Conservation (phyloP, 2,888 invertebrate species). For the Erebia aethiops region DNA sequence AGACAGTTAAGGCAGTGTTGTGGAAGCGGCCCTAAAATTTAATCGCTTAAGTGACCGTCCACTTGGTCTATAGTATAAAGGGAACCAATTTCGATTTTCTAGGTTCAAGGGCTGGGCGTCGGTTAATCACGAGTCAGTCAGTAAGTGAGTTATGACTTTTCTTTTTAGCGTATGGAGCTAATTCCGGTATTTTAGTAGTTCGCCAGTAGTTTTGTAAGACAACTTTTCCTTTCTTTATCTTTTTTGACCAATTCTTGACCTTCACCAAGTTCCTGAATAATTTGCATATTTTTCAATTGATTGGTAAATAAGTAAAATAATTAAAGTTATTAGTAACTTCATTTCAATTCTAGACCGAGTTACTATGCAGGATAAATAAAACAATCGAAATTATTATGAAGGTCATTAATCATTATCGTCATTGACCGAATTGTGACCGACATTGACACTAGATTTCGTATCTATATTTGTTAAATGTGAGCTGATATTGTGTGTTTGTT, state of each 20-base stretch:
- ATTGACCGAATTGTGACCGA: slow-evolving; percentile 28
- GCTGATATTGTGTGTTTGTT: slow-evolving; percentile 41
- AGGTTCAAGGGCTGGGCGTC: too few relatives aligned
- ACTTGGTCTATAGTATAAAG: too few relatives aligned
- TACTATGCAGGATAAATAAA: slow-evolving; percentile 17
- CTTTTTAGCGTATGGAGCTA: too few relatives aligned
- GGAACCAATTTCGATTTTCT: too few relatives aligned
- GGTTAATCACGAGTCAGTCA: too few relatives aligned
- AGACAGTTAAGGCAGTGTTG: too few relatives aligned
- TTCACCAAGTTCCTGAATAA: background rate
- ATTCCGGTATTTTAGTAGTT: too few relatives aligned
- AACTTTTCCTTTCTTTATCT: background rate
- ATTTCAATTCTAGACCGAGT: background rate
- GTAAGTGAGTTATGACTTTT: too few relatives aligned
- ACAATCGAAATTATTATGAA: slow-evolving; percentile 23
- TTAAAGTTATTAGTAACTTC: background rate
- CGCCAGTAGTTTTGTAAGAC: background rate
- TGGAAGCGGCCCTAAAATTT: too few relatives aligned
- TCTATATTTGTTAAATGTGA: slow-evolving; percentile 33
- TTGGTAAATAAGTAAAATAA: background rate
- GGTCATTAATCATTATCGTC: slow-evolving; percentile 29
- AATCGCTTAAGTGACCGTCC: too few relatives aligned
- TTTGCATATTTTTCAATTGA: background rate
- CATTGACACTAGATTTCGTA: slow-evolving; percentile 34
- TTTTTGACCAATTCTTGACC: background rate